Conservation (phyloP, 2,797 vertebrate species). For the Arrhamphus sclerolepis region DNA sequence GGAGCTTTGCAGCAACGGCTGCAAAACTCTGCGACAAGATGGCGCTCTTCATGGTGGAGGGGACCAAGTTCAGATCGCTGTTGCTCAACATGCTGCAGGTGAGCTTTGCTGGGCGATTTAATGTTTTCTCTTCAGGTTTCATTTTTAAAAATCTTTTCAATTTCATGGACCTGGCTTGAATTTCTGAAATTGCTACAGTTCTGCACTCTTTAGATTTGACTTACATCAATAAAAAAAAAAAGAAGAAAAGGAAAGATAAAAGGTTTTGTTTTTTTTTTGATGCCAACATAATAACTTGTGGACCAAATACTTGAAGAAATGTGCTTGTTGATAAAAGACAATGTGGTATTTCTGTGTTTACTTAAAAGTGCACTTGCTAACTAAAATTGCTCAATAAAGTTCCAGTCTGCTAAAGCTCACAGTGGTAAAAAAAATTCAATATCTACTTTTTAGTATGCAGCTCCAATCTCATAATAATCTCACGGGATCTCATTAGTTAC, state of each 20-base stretch:
- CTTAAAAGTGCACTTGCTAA: conserved; percentile 4
- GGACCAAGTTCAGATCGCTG: conserved; percentile 96
- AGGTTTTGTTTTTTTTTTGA: too few relatives aligned
- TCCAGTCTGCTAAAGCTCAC: conserved; percentile 4
- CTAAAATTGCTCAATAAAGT: conserved; percentile 8
- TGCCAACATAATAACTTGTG: too few relatives aligned
- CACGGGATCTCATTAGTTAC: conserved; percentile 9
- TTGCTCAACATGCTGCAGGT: conserved; percentile 98
- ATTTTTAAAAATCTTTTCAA: too few relatives aligned
- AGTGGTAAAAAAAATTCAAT: conserved; percentile 3
- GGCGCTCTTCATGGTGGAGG: conserved; percentile 97
- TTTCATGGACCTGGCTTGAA: too few relatives aligned
- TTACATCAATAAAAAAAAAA: too few relatives aligned
- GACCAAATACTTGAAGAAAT: neutral
- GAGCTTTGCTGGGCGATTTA: conserved; percentile 12
- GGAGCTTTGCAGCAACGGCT: conserved; percentile 93
- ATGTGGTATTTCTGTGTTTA: neutral
- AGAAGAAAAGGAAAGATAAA: too few relatives aligned
- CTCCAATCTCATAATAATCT: neutral
- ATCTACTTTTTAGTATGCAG: neutral
- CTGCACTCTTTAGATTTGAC: too few relatives aligned
- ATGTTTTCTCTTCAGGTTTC: too few relatives aligned
- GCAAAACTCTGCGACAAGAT: conserved; percentile 97
- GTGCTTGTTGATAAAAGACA: too few relatives aligned
- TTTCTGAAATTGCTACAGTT: too few relatives aligned